Percentiles rank a stretch among this genome's conserved stretches.
These are phyloP conservation scores for Saccopteryx leptura DNA, from an alignment of 2,113 vertebrate species.

Conservation along the genomic window DNA sequence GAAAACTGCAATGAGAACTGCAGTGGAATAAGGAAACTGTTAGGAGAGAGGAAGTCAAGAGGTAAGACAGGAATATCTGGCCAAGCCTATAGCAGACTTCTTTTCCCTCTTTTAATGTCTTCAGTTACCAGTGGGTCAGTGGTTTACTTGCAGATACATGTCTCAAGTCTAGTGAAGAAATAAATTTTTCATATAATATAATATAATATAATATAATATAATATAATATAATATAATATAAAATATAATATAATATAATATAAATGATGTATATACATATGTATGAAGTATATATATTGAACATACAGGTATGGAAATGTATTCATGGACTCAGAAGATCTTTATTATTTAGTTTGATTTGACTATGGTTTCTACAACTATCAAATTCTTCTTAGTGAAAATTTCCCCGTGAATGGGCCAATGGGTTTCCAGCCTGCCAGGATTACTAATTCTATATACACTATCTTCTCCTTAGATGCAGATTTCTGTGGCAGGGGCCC, in stretches of 20 bases:
- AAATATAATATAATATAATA: no score
- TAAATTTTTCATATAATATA: not conserved
- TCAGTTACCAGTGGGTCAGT: not conserved
- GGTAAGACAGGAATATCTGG: not conserved
- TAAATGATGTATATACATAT: not conserved
- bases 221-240: no score
- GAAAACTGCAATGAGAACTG: not conserved
- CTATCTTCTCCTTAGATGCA: not conserved
- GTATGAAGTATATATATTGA: not conserved
- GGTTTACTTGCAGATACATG: not conserved
- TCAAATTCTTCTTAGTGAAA: conserved; percentile 4
- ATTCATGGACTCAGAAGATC: conserved; percentile 2
- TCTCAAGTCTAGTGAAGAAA: conserved; percentile 5
- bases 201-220: not conserved
- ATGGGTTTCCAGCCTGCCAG: not conserved
- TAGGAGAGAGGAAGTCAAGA: not conserved
- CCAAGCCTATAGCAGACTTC: not conserved
- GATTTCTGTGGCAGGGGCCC: not conserved
- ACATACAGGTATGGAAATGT: not conserved
- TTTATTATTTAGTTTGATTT: conserved; percentile 46
- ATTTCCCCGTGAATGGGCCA: not conserved
- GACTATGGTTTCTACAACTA: not conserved
- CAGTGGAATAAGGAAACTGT: not conserved
- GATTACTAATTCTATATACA: not conserved
- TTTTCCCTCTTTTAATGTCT: not conserved